Conservation (phyloP, 2,113 vertebrate genomes). For the Chinchilla lanigera region DNA sequence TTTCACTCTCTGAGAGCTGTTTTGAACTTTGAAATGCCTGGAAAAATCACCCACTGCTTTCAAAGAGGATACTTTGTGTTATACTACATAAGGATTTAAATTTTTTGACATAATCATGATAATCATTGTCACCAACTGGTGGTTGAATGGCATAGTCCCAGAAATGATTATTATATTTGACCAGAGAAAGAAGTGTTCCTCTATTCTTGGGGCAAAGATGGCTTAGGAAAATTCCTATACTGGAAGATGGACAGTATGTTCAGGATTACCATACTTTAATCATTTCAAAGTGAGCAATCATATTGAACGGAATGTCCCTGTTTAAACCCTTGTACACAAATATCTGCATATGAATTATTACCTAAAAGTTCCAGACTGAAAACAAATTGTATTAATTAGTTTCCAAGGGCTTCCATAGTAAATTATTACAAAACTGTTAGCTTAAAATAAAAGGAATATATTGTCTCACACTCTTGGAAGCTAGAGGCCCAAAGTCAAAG, state of each 20-base stretch:
- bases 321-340: background rate
- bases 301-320: background rate
- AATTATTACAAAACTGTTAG: background rate
- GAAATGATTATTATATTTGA: conserved; percentile 11
- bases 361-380: background rate
- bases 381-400: background rate
- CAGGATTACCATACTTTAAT: background rate
- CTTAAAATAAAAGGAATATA: background rate
- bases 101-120: background rate
- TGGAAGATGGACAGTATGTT: background rate
- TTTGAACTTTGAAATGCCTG: background rate
- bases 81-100: background rate
- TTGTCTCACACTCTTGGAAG: background rate
- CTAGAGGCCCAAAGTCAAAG: background rate
- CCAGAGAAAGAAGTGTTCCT: background rate
- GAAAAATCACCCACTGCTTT: background rate
- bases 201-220: background rate
- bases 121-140: background rate
- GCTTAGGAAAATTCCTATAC: background rate
- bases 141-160: background rate
- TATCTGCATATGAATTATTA: background rate
- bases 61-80: background rate
- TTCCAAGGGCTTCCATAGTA: background rate
- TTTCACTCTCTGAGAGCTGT: background rate
- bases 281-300: background rate